phyloP scores from a whole-genome alignment of 2,888 invertebrate genomes.

The Tipula lateralis region DNA sequence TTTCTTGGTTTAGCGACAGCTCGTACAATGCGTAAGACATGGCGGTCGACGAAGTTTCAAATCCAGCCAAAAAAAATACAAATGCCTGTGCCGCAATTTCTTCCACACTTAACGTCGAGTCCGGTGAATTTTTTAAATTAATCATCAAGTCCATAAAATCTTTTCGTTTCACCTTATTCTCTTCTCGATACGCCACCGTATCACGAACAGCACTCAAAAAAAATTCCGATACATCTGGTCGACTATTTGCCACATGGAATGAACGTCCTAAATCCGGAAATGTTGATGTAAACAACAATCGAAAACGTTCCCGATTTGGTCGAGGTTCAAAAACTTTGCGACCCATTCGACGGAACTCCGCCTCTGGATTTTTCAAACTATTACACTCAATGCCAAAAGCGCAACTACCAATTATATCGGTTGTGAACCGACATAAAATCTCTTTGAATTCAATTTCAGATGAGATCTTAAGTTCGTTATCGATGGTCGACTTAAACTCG shows the following conservation, averaged over 20 bases:
- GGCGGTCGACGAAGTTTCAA: conserved; percentile 57
- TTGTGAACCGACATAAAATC: conserved; percentile 43
- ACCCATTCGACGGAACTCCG: conserved; percentile 38
- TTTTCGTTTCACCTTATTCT: conserved; percentile 44
- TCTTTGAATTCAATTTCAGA: conserved; percentile 42
- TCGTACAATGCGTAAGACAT: conserved; percentile 54
- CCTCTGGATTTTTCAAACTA: conserved; percentile 40
- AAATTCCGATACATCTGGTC: conserved; percentile 40
- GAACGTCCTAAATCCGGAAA: neutral
- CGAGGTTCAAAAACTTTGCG: conserved; percentile 30
- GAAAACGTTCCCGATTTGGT: neutral
- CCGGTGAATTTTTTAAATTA: conserved; percentile 44
- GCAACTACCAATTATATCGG: conserved; percentile 46
- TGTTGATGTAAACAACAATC: neutral
- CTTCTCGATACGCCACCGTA: conserved; percentile 45
- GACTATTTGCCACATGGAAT: conserved; percentile 31
- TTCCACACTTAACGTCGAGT: conserved; percentile 32
- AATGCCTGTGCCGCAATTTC: conserved; percentile 53
- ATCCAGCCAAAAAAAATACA: conserved; percentile 59
- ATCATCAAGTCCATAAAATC: conserved; percentile 52
- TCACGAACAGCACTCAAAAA: conserved; percentile 41
- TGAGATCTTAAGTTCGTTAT: neutral
- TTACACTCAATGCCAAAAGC: conserved; percentile 46
- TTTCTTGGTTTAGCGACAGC: conserved; percentile 51
- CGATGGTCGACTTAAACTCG: neutral